Evolutionary conservation across 2,113 vertebrate species (phyloP).

Genomic region (Crotophaga sulcirostris): DNA sequence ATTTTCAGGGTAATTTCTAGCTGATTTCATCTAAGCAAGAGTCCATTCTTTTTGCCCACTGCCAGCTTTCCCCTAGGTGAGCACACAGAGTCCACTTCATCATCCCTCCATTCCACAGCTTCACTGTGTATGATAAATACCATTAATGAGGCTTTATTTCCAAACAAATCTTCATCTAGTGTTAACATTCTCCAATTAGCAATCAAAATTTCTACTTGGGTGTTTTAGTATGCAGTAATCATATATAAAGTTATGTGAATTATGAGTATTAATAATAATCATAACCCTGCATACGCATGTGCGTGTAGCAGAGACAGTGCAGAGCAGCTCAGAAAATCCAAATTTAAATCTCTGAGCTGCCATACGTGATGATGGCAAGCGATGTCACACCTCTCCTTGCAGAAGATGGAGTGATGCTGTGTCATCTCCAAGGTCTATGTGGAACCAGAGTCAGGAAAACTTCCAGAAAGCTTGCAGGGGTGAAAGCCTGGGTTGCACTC

Average conservation of each 20-base stretch:
- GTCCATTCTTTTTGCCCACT: fast-evolving
- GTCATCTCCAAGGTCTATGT: fast-evolving
- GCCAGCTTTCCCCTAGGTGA: neutral
- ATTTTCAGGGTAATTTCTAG: neutral
- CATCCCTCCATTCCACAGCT: fast-evolving
- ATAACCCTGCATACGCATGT: neutral
- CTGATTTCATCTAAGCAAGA: neutral
- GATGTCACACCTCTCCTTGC: neutral
- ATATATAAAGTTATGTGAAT: neutral
- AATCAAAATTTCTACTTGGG: neutral
- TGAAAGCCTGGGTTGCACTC: neutral
- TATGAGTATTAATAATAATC: neutral
- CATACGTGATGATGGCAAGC: fast-evolving
- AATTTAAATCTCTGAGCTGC: neutral
- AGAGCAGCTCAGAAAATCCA: neutral
- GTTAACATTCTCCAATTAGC: neutral
- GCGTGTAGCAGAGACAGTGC: neutral
- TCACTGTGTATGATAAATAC: neutral
- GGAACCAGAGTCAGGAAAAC: neutral
- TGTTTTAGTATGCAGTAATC: neutral
- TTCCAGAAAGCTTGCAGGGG: neutral
- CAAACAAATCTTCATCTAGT: neutral
- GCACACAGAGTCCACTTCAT: fast-evolving
- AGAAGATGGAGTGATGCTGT: neutral
- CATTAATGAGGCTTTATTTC: neutral